These are phyloP conservation scores for Sebastes kiyomatsui DNA, from an alignment of 2,797 vertebrate species.

Conservation along the genomic window DNA sequence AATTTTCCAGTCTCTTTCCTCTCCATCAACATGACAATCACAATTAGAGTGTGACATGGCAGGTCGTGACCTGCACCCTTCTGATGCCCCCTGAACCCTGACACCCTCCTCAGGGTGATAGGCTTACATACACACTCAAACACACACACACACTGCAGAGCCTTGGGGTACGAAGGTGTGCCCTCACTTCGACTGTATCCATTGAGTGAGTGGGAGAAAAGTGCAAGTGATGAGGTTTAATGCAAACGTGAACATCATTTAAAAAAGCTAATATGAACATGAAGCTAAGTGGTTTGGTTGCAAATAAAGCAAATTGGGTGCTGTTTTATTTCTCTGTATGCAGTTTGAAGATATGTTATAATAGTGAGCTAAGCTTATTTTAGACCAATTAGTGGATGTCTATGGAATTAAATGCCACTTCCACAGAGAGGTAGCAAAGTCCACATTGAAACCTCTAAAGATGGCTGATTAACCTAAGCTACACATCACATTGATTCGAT, in stretches of 20 bases:
- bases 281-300: neutral
- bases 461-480: neutral
- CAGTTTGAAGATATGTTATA: neutral
- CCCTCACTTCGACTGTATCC: constrained; percentile 2
- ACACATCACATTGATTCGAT: neutral
- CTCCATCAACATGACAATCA: constrained; percentile 80
- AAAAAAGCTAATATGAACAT: neutral
- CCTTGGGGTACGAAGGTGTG: neutral
- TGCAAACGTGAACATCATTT: neutral
- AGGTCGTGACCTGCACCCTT: constrained; percentile 68
- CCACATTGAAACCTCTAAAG: neutral
- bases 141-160: neutral
- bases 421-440: neutral
- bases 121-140: constrained; percentile 2
- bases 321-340: neutral
- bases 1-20: constrained; percentile 70
- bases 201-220: neutral
- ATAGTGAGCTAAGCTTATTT: neutral
- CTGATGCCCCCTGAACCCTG: constrained; percentile 59
- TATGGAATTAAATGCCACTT: neutral
- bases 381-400: neutral
- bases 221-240: constrained; percentile 6
- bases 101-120: constrained; percentile 34
- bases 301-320: neutral
- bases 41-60: constrained; percentile 74